phyloP scores from a whole-genome alignment of 2,797 vertebrate species.

The Scleropages formosus region DNA sequence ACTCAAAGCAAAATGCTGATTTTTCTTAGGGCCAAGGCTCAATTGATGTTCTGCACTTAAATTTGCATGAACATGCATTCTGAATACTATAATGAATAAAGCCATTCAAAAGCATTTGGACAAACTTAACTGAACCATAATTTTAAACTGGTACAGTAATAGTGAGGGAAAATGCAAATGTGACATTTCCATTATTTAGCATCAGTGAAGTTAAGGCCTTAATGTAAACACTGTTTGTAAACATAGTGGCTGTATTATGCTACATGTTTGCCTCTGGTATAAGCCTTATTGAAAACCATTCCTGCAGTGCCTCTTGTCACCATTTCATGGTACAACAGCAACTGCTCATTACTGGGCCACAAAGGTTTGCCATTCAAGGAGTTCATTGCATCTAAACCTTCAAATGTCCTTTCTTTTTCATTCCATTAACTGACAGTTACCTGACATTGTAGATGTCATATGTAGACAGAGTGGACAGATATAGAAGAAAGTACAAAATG shows the following conservation, averaged over 20 bases:
- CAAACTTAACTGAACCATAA: constrained; percentile 15
- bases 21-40: no score
- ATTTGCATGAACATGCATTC: constrained; percentile 5
- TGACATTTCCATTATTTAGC: not conserved
- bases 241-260: constrained; percentile 21
- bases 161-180: not conserved
- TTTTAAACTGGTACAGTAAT: not conserved
- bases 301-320: not conserved
- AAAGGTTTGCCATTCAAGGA: constrained; percentile 23
- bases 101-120: constrained; percentile 5
- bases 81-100: constrained; percentile 11
- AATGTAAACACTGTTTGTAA: constrained; percentile 12
- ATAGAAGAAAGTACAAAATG: not conserved
- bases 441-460: not conserved
- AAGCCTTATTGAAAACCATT: constrained; percentile 27
- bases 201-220: not conserved
- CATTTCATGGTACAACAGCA: not conserved
- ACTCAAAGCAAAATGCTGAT: no score
- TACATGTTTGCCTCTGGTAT: constrained; percentile 11
- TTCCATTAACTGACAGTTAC: constrained; percentile 17
- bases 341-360: constrained; percentile 8
- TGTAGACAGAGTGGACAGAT: not conserved
- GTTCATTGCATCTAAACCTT: constrained; percentile 30
- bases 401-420: constrained; percentile 26
- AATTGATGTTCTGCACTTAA: no score